Evolutionary conservation across 2,888 invertebrate genomes (phyloP).

Genomic region (Calameuta idolon): DNA sequence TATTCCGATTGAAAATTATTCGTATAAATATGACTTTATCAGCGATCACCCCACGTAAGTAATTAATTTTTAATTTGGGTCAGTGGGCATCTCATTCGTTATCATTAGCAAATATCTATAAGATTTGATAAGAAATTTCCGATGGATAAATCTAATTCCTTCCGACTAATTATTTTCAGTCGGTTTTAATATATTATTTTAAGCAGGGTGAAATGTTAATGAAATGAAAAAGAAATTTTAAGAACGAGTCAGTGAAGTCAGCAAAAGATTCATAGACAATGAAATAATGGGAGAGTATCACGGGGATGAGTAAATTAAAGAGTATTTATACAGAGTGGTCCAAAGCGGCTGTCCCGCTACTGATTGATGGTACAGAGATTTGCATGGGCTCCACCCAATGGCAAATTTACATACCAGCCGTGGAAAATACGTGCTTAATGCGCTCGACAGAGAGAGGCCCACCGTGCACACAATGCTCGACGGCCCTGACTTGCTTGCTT

Average conservation of each 20-base stretch:
- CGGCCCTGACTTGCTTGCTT: not conserved
- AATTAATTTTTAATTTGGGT: too few relatives aligned
- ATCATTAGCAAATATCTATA: too few relatives aligned
- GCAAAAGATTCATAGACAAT: not conserved
- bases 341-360: slow-evolving; percentile 17
- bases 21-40: too few relatives aligned
- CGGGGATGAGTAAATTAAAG: slow-evolving; percentile 19
- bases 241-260: not conserved
- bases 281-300: not conserved
- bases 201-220: not conserved
- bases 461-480: not conserved
- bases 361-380: slow-evolving; percentile 23
- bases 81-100: too few relatives aligned
- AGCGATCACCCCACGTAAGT: too few relatives aligned
- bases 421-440: slow-evolving; percentile 17
- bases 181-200: too few relatives aligned
- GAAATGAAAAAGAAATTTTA: not conserved
- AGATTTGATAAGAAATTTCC: too few relatives aligned
- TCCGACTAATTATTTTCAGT: too few relatives aligned
- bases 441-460: slow-evolving; percentile 9
- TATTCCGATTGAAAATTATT: too few relatives aligned
- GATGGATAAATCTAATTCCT: too few relatives aligned
- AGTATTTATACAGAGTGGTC: slow-evolving; percentile 26
- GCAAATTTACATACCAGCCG: slow-evolving; percentile 13
- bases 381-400: slow-evolving; percentile 26